Evolutionary conservation across 1,140 invertebrate genomes (phyloP).

Genomic region (Ruditapes philippinarum): DNA sequence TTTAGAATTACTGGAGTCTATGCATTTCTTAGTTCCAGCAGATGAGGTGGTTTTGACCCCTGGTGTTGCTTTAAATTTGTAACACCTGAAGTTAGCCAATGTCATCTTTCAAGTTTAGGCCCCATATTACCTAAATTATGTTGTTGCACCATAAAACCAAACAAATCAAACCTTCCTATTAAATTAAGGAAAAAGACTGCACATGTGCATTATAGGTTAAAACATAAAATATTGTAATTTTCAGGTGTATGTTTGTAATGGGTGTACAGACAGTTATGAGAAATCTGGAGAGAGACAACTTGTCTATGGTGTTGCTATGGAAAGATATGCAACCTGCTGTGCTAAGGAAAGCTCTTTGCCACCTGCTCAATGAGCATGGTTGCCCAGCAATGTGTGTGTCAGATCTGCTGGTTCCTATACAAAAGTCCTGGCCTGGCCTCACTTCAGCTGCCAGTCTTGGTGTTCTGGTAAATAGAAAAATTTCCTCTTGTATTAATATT

Average conservation of each 20-base stretch:
- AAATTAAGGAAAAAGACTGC: no score
- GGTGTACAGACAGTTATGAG: constrained; percentile 14
- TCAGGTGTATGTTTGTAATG: constrained; percentile 15
- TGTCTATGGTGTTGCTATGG: background rate
- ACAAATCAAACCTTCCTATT: no score
- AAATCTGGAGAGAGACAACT: background rate
- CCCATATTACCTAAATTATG: no score
- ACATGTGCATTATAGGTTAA: no score
- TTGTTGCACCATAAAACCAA: no score
- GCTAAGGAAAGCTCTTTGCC: background rate
- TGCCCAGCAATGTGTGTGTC: constrained; percentile 27
- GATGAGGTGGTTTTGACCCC: no score
- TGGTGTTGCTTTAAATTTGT: no score
- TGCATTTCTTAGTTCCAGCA: no score
- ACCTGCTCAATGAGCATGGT: background rate
- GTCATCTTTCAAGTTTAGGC: no score
- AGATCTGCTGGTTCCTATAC: background rate
- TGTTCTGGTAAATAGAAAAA: constrained; percentile 8
- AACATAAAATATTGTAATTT: no score
- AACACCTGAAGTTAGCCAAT: no score
- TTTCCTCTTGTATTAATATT: background rate
- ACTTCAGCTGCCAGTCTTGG: constrained; percentile 1
- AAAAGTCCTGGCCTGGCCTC: constrained; percentile 11
- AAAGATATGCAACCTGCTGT: background rate
- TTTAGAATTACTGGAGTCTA: no score